Conservation (phyloP, 2,113 vertebrate genomes). For the Nettapus auritus region DNA sequence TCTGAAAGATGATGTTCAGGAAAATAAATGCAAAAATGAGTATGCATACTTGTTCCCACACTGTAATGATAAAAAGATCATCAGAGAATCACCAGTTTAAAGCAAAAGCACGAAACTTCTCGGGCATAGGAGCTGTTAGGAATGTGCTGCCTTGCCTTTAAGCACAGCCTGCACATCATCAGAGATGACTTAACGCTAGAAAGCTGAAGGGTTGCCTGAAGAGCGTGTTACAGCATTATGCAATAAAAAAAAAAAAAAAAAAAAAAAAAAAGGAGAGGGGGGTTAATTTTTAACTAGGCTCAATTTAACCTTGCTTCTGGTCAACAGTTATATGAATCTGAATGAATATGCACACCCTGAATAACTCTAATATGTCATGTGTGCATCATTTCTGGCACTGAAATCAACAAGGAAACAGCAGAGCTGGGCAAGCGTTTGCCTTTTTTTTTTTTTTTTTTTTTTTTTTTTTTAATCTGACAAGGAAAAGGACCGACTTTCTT, state of each 20-base stretch:
- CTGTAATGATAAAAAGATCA: background rate
- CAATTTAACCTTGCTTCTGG: conserved; percentile 35
- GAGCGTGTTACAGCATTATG: background rate
- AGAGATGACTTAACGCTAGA: background rate
- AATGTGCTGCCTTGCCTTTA: background rate
- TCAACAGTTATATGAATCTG: background rate
- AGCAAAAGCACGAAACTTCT: background rate
- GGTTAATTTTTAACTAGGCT: conserved; percentile 49
- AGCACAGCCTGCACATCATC: background rate
- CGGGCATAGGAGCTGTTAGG: background rate
- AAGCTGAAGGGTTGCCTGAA: conserved; percentile 35
- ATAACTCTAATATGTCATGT: background rate
- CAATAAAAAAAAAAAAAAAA: background rate
- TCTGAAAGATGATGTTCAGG: background rate
- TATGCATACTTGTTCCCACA: background rate
- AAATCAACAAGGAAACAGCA: background rate
- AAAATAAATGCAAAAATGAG: background rate
- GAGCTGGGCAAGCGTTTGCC: background rate
- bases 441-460: background rate
- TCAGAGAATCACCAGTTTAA: background rate
- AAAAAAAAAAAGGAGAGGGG: too few relatives aligned
- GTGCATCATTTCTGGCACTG: background rate
- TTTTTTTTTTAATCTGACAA: background rate
- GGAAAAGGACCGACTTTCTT: background rate
- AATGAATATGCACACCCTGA: background rate